Evolutionary conservation across 2,888 invertebrate species (phyloP).

Genomic region (Lymantria monacha): DNA sequence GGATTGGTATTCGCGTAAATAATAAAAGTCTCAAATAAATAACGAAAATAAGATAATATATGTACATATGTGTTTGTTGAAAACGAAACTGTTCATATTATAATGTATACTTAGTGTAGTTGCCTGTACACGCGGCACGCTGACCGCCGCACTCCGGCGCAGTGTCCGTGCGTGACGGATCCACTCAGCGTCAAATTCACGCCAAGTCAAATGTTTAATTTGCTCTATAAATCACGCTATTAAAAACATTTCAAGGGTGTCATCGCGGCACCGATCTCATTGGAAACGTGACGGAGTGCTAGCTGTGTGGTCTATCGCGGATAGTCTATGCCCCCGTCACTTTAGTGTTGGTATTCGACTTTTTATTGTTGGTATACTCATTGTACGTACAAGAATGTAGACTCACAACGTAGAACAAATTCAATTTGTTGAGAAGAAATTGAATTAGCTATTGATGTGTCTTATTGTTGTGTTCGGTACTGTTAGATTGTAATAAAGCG

Average conservation of each 20-base stretch:
- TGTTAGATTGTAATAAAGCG: constrained; percentile 33
- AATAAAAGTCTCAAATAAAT: too few species aligned
- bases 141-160: constrained; percentile 35
- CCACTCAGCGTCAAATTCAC: constrained; percentile 79
- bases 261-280: constrained; percentile 76
- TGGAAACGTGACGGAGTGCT: constrained; percentile 71
- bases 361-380: constrained; percentile 57
- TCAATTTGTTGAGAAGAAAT: constrained; percentile 59
- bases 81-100: background rate
- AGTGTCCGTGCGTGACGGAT: constrained; percentile 77
- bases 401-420: constrained; percentile 52
- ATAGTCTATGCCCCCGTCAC: constrained; percentile 8
- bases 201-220: constrained; percentile 82
- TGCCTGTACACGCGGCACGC: constrained; percentile 27
- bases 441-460: constrained; percentile 40
- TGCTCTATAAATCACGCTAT: constrained; percentile 81
- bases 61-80: background rate
- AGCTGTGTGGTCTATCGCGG: constrained; percentile 64
- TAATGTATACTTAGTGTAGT: constrained; percentile 8
- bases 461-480: constrained; percentile 28
- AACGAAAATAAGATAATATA: background rate
- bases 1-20: too few species aligned
- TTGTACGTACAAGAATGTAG: constrained; percentile 51
- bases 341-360: constrained; percentile 49
- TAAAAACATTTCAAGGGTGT: constrained; percentile 82